Conservation (phyloP, 2,113 vertebrate genomes). For the Perca schrenkii region DNA sequence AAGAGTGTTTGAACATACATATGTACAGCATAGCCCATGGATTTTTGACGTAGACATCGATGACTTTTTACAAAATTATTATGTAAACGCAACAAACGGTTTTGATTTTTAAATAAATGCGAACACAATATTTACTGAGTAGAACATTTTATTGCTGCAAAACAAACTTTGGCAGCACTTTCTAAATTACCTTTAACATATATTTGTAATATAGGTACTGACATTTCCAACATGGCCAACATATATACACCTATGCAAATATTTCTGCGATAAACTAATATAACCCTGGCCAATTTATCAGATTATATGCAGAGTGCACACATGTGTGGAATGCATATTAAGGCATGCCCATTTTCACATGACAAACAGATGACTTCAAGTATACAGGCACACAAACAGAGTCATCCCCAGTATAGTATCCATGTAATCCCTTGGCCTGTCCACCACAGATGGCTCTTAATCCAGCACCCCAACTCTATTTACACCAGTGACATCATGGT, state of each 20-base stretch:
- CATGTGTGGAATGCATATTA: background rate
- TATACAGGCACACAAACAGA: constrained; percentile 6
- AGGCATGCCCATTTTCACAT: constrained; percentile 13
- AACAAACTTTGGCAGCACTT: background rate
- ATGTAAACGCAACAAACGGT: background rate
- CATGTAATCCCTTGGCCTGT: constrained; percentile 61
- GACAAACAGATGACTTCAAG: constrained; percentile 33
- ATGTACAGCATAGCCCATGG: background rate
- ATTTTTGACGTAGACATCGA: background rate
- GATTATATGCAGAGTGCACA: background rate
- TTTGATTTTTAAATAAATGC: background rate
- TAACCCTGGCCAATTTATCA: background rate
- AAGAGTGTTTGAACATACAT: background rate
- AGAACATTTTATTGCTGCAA: background rate
- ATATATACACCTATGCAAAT: background rate
- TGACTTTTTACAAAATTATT: background rate
- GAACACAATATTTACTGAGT: background rate
- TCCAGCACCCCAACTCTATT: constrained; percentile 63
- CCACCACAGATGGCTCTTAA: constrained; percentile 63
- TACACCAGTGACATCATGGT: constrained; percentile 53
- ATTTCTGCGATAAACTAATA: background rate
- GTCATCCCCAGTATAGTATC: constrained; percentile 56
- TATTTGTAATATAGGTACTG: background rate
- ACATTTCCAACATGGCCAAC: background rate
- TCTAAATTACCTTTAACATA: background rate